Conservation (phyloP, 2,888 invertebrate species). For the Hirtodrosophila histrioides region DNA sequence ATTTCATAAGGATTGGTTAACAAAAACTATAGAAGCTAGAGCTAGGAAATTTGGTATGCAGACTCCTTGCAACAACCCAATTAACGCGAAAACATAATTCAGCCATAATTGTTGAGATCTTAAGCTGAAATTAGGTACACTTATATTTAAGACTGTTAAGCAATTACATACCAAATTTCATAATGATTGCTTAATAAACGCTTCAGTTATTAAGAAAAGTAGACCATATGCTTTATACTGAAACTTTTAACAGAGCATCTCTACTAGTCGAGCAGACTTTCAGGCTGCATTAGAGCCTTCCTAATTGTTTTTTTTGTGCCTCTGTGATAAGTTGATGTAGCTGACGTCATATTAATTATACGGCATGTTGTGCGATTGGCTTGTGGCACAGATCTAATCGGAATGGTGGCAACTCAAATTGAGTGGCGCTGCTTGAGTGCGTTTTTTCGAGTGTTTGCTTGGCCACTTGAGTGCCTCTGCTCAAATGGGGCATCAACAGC, state of each 20-base stretch:
- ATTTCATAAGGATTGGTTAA: too few relatives aligned
- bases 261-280: neutral
- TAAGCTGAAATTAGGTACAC: neutral
- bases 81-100: too few relatives aligned
- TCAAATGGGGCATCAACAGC: conserved; percentile 71
- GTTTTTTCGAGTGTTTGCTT: conserved; percentile 61
- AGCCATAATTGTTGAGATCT: neutral
- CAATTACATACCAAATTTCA: neutral
- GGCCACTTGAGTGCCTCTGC: conserved; percentile 34
- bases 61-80: too few relatives aligned
- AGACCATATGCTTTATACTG: too few relatives aligned
- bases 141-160: neutral
- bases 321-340: conserved; percentile 38
- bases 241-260: neutral
- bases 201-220: neutral
- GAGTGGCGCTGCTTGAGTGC: conserved; percentile 69
- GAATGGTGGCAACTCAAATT: conserved; percentile 44
- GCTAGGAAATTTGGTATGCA: too few relatives aligned
- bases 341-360: conserved; percentile 66
- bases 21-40: too few relatives aligned
- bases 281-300: conserved; percentile 1
- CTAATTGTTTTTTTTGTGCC: neutral
- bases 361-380: conserved; percentile 45
- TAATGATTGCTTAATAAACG: neutral
- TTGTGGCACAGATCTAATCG: conserved; percentile 32